Conservation (phyloP, 2,113 vertebrate genomes). For the Oenanthe melanoleuca region DNA sequence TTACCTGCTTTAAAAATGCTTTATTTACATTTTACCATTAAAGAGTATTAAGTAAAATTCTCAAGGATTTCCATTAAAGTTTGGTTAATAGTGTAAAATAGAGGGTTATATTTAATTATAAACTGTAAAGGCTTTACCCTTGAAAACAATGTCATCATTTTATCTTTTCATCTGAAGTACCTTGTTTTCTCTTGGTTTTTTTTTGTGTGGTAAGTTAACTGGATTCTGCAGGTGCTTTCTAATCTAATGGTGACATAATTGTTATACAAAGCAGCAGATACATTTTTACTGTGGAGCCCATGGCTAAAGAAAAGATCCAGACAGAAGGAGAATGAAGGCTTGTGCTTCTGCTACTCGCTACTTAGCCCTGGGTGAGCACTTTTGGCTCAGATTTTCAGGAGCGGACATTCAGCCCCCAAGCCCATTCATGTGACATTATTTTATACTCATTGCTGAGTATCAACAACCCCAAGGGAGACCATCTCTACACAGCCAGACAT, state of each 20-base stretch:
- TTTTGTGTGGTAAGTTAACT: background rate
- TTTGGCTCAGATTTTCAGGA: background rate
- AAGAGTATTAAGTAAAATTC: background rate
- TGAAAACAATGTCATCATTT: background rate
- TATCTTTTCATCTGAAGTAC: background rate
- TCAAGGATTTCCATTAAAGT: background rate
- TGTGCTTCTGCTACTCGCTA: background rate
- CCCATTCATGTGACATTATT: background rate
- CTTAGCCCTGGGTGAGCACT: background rate
- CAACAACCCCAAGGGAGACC: background rate
- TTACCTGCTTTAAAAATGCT: background rate
- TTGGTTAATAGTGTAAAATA: background rate
- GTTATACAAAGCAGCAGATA: background rate
- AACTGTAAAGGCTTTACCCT: background rate
- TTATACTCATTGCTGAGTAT: background rate
- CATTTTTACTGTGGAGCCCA: background rate
- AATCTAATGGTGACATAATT: background rate
- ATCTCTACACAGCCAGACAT: background rate
- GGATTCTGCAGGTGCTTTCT: conserved; percentile 24
- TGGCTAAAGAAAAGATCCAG: background rate
- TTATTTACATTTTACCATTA: background rate
- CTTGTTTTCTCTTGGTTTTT: background rate
- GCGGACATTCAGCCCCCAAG: background rate
- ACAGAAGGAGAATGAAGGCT: background rate
- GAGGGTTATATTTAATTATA: background rate